phyloP scores from a whole-genome alignment of 2,888 invertebrate species.

The Drosophila sordidapex region DNA sequence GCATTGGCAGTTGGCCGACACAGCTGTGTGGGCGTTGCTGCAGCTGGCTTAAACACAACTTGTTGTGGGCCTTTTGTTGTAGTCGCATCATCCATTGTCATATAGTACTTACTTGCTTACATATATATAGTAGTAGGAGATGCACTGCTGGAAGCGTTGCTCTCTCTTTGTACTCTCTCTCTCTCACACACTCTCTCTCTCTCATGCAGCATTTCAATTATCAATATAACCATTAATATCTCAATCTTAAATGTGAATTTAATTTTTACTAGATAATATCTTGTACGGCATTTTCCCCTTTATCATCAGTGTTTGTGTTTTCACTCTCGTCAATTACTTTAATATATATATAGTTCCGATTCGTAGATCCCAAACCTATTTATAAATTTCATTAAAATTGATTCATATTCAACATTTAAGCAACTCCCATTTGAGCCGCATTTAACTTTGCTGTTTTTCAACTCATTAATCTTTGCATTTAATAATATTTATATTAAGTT shows the following conservation, averaged over 20 bases:
- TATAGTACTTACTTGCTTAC: not conserved
- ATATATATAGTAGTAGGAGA: not conserved
- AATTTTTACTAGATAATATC: not conserved
- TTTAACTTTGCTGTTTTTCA: not conserved
- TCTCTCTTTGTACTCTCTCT: not conserved
- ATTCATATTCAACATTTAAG: too few relatives aligned
- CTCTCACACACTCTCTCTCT: not conserved
- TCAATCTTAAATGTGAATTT: not conserved
- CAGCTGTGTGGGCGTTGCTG: conserved; percentile 46
- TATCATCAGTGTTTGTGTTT: not conserved
- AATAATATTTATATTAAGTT: too few relatives aligned
- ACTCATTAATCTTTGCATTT: not conserved
- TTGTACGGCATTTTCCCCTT: not conserved
- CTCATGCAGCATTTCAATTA: not conserved
- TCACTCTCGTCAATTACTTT: not conserved
- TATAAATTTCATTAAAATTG: not conserved
- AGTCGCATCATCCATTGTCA: conserved; percentile 20
- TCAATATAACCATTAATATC: not conserved
- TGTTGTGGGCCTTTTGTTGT: not conserved
- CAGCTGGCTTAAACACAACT: conserved; percentile 19
- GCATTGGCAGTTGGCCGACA: conserved; percentile 26
- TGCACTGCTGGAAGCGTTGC: not conserved
- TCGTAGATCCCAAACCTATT: not conserved
- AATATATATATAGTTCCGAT: not conserved
- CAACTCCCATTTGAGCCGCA: not conserved